phyloP scores from a whole-genome alignment of 1,140 invertebrate species.

The Drosophila virilis region DNA sequence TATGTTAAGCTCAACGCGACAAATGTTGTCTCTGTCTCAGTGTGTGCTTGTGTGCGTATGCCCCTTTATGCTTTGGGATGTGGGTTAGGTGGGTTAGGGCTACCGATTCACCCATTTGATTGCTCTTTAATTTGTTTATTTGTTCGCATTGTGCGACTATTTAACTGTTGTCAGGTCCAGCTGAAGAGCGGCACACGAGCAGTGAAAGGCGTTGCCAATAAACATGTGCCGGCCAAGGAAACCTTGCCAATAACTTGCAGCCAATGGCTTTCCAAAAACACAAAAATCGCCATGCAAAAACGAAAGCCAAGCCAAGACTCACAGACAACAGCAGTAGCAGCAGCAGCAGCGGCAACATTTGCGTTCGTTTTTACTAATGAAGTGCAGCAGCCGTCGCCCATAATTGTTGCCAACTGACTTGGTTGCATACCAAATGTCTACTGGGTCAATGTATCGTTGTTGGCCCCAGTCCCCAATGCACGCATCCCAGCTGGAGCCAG shows the following conservation, averaged over 20 bases:
- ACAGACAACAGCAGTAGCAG: conserved; percentile 13
- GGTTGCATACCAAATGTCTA: conserved; percentile 75
- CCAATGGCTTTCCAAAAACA: conserved; percentile 64
- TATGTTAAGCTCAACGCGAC: conserved; percentile 63
- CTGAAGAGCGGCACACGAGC: conserved; percentile 34
- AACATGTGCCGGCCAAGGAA: conserved; percentile 43
- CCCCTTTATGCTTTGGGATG: conserved; percentile 17
- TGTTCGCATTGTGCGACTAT: conserved; percentile 2
- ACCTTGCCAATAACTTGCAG: conserved; percentile 69
- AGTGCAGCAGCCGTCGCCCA: conserved; percentile 57
- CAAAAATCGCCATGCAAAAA: conserved; percentile 47
- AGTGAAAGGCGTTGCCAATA: conserved; percentile 71
- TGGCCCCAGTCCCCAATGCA: conserved; percentile 34
- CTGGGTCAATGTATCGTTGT: conserved; percentile 74
- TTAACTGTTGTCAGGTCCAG: conserved; percentile 20
- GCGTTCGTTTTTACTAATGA: conserved; percentile 58
- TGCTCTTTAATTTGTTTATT: conserved; percentile 61
- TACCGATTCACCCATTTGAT: conserved; percentile 61
- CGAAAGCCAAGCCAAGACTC: conserved; percentile 42
- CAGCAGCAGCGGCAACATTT: conserved; percentile 18
- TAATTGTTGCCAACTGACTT: conserved; percentile 39
- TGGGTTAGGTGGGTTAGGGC: conserved; percentile 43
- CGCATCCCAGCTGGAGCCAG: conserved; percentile 25
- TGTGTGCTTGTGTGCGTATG: conserved; percentile 6
- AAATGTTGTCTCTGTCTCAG: conserved; percentile 8